Evolutionary conservation across 2,113 vertebrate species (phyloP).

Genomic region (Mugil cephalus): DNA sequence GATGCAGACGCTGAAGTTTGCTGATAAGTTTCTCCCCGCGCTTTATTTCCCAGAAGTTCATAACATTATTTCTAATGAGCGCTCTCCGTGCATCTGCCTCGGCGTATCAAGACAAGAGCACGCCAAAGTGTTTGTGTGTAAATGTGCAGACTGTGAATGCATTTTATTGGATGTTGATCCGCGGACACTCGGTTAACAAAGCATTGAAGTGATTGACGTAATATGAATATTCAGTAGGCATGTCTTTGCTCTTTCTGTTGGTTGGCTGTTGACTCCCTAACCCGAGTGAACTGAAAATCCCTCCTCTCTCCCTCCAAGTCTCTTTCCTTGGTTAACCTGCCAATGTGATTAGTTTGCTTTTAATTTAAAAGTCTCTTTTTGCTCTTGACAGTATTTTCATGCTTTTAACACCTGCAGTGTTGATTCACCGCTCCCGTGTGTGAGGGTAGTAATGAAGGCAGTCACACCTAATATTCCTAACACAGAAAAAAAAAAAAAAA

Average conservation of each 20-base stretch:
- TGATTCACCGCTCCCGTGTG: slow-evolving; percentile 9
- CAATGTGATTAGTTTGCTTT: slow-evolving; percentile 23
- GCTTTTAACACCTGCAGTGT: slow-evolving; percentile 19
- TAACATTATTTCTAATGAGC: slow-evolving; percentile 49
- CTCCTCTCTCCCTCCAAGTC: not conserved
- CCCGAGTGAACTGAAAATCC: slow-evolving; percentile 10
- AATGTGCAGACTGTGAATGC: not conserved
- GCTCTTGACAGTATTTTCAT: slow-evolving; percentile 10
- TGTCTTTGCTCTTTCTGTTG: slow-evolving; percentile 33
- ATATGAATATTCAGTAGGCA: slow-evolving; percentile 75
- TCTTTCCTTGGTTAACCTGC: slow-evolving; percentile 33
- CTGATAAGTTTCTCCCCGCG: slow-evolving; percentile 24
- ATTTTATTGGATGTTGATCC: slow-evolving; percentile 24
- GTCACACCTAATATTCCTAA: slow-evolving; percentile 44
- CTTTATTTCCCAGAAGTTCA: not conserved
- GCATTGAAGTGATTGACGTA: slow-evolving; percentile 59
- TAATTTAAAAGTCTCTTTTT: slow-evolving; percentile 19
- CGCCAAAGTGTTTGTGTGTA: not conserved
- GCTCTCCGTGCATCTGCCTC: slow-evolving; percentile 16
- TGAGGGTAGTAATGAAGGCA: not conserved
- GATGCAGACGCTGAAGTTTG: slow-evolving; percentile 40
- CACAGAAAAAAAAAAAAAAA: not conserved
- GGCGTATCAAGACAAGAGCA: not conserved
- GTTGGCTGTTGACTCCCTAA: slow-evolving; percentile 7
- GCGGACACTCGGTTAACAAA: slow-evolving; percentile 61